phyloP scores from a whole-genome alignment of 2,797 vertebrate species.

The Megalops cyprinoides region DNA sequence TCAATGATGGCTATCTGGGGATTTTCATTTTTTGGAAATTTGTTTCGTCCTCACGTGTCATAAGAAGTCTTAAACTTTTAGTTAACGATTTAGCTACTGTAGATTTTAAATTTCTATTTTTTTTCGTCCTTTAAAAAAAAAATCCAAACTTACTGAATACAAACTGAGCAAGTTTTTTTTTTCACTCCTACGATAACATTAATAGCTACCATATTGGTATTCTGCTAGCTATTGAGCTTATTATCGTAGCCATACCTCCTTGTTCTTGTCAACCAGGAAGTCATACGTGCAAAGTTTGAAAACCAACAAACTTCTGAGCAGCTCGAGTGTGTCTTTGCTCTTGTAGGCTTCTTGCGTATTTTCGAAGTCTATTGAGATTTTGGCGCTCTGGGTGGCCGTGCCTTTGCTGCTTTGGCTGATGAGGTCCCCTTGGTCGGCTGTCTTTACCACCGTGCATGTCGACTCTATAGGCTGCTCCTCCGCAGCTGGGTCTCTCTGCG shows the following conservation, averaged over 20 bases:
- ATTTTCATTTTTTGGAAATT: too few relatives aligned
- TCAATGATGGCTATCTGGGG: too few relatives aligned
- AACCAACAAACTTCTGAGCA: constrained; percentile 83
- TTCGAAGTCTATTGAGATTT: constrained; percentile 76
- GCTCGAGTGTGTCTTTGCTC: constrained; percentile 83
- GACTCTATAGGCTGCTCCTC: constrained; percentile 47
- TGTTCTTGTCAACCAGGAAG: constrained; percentile 81
- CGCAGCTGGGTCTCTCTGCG: constrained; percentile 39
- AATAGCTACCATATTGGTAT: not conserved
- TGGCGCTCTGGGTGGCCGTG: not conserved
- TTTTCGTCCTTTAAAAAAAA: too few relatives aligned
- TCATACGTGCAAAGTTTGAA: constrained; percentile 83
- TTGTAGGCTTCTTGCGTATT: constrained; percentile 85
- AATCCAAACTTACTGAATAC: too few relatives aligned
- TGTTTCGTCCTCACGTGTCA: too few relatives aligned
- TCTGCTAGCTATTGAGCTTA: not conserved
- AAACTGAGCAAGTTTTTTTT: not conserved
- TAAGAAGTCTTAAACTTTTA: too few relatives aligned
- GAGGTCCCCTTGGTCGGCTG: constrained; percentile 60
- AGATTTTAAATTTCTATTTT: too few relatives aligned
- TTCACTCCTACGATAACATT: not conserved
- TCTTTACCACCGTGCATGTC: constrained; percentile 56
- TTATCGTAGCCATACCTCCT: constrained; percentile 60
- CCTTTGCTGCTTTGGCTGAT: constrained; percentile 44
- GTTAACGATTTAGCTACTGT: too few relatives aligned